Base-by-base conservation (phyloP, 2,888 invertebrate species). In the Diachrysia chrysitis region DNA sequence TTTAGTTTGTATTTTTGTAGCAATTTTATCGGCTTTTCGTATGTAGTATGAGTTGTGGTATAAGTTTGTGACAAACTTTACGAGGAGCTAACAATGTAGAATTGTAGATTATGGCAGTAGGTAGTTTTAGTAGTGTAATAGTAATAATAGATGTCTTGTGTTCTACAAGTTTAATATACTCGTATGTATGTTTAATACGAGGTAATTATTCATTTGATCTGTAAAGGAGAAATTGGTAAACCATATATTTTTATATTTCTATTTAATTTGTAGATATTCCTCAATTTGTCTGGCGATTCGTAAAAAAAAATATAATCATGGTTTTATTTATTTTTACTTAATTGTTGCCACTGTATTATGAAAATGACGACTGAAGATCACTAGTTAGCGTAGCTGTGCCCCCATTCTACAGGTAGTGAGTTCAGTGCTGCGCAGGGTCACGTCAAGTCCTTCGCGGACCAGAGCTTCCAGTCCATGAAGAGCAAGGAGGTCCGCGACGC, bases 401-500 rank as follows among this genome's bases (percentile, higher is more conserved):
- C 83, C 72, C 85, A 79, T 74, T 89, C 89, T 80, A 84, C 95
- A 95, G 95, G 95, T 92, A 92, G 87, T 90, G 93, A 93, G 90
- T 94, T 93, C 90, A 87, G 91, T 76, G 87, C 92, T 83, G 83
- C 92, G 78, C 95, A 95, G 79, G 95, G 95, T 82, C 97, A 97
- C 89, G 96, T 97, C 63, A 96, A 97, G 87, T 97, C 97, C 16
- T 95, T 97, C 85, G 96, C 96, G 62, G 97, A 97, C 92, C 97
- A 97, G 92, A 97, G 96, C 88, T 97, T 97, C 93, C 96, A 97
- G 89, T 97, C 97, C 76, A 95, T 97, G 90, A 97, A 97, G 94
- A 96, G 96, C 83, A 97, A 97, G 94, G 97, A 97, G 93, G 97
- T 97, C 73, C 96, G 97, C 68, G 97, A 97, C 89, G 97, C 97